Conservation (phyloP, 2,888 invertebrate genomes). For the Muschampia staudingeri region DNA sequence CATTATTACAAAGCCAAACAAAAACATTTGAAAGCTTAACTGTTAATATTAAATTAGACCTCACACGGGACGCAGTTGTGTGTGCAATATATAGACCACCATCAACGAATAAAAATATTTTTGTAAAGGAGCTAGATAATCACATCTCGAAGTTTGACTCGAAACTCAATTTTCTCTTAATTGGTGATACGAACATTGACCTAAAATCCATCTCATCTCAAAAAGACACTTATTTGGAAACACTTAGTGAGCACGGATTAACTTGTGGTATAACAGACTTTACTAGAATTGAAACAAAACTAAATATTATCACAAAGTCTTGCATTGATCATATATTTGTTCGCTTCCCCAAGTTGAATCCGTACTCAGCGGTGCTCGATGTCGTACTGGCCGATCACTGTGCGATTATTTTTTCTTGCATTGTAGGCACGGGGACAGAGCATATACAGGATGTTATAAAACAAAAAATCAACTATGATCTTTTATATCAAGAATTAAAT, state of each 20-base stretch:
- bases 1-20: neutral
- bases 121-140: neutral
- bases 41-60: neutral
- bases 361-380: conserved; percentile 41
- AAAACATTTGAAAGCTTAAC: conserved; percentile 16
- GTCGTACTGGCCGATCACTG: conserved; percentile 41
- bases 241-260: conserved; percentile 47
- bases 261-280: conserved; percentile 56
- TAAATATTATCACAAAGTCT: conserved; percentile 58
- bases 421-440: neutral
- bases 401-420: conserved; percentile 47
- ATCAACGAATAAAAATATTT: neutral
- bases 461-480: conserved; percentile 21
- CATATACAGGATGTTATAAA: conserved; percentile 48
- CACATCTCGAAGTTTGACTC: neutral
- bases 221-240: conserved; percentile 2
- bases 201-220: conserved; percentile 48
- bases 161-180: neutral
- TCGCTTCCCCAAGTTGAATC: conserved; percentile 60
- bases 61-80: neutral
- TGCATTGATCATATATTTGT: conserved; percentile 68
- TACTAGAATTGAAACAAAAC: conserved; percentile 58
- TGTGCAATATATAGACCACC: conserved; percentile 22
- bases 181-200: conserved; percentile 34
- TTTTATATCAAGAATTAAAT: conserved; percentile 34